Evolutionary conservation across 2,888 invertebrate genomes (phyloP), one percentile per base, ranked within the genome.

Genomic region (Sialis lutaria): DNA sequence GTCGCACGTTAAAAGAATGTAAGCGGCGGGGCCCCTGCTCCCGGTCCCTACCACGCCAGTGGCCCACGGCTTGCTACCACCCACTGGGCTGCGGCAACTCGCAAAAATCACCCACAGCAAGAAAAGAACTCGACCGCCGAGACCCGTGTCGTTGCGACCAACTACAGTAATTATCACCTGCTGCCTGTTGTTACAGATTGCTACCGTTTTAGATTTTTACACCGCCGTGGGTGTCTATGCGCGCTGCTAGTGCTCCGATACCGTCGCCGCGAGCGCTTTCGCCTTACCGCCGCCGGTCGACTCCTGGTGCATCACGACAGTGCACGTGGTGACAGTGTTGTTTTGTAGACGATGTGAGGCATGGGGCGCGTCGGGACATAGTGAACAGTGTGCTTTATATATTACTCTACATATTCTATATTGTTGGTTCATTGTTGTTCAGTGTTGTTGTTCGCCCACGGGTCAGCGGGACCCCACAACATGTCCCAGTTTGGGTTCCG

Each of bases 401-500:
- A 31, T 30, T 35, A 37, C 45, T 22, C 22, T 22, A 22, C 22
- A 22, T 22, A 42, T 10, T 10, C 37, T 4, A 37, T 10, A 37
- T 37, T 37, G 22, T 42, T 42, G 42, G 42, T n/a, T 30, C 42
- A 30, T 22, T 22, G 22, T 22, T 22, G 22, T 22, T 22, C 4
- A 22, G 22, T 22, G 22, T 22, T 22, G 22, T 22, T 22, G 22
- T 22, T 22, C 42, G 31, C 30, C 13, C 10, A 31, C 10, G 37
- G 10, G 42, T 31, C 47, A 34, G 34, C 40, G 35, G 47, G 42
- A 42, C 22, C 42, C 47, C 42, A 67, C 72, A 75, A 63, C 71
- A 74, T 75, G 75, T 75, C 75, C 74, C 75, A 75, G 72, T 75
- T 75, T 72, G 73, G 74, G 63, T 73, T 74, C 65, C 68, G 75